Evolutionary conservation across 2,888 invertebrate genomes (phyloP).

Genomic region (Microplitis manilae): DNA sequence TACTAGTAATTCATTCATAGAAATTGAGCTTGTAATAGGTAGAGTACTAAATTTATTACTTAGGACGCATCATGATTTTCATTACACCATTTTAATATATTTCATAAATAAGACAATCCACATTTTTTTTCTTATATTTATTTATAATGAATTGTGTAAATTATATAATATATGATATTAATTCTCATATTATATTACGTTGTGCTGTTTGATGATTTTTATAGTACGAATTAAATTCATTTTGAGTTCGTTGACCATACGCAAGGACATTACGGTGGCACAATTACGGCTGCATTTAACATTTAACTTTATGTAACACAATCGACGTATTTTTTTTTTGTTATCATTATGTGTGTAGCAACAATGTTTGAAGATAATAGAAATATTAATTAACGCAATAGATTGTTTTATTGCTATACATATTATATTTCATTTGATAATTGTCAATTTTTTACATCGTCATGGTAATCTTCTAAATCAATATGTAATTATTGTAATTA

Average conservation of each 20-base stretch:
- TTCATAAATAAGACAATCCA: too few species aligned
- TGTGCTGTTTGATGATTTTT: conserved; percentile 15
- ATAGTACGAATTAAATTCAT: conserved; percentile 3
- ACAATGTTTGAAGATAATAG: too few species aligned
- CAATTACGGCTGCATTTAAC: neutral
- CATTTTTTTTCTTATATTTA: neutral
- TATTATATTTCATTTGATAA: too few species aligned
- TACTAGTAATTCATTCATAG: neutral
- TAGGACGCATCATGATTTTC: neutral
- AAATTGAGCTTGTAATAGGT: neutral
- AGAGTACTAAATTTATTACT: neutral
- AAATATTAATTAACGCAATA: too few species aligned
- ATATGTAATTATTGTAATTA: too few species aligned
- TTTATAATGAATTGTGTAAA: neutral
- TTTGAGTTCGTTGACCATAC: conserved; percentile 23
- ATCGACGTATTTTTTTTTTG: conserved; percentile 1
- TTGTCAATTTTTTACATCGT: too few species aligned
- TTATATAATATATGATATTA: neutral
- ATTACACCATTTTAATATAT: too few species aligned
- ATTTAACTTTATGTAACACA: conserved; percentile 10
- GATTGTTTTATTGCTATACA: too few species aligned
- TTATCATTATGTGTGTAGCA: neutral
- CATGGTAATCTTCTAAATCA: too few species aligned
- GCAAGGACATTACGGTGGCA: conserved; percentile 25
- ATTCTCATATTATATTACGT: conserved; percentile 2